Base-by-base conservation (phyloP, 2,797 vertebrate genomes). In the Muscicapa striata region DNA sequence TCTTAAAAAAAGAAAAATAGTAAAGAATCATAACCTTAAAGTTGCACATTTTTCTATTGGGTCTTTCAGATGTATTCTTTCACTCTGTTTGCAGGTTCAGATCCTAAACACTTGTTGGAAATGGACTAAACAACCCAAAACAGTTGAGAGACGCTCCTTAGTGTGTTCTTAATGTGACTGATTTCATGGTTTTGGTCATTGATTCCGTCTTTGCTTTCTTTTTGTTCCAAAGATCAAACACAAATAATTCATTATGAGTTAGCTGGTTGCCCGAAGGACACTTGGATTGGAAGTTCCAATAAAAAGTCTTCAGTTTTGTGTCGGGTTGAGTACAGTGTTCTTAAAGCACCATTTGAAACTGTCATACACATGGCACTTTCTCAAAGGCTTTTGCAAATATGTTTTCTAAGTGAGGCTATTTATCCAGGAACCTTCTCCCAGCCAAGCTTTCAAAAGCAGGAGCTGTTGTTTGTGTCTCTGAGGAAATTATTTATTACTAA, bases 401-500 rank as follows among this genome's bases (percentile, higher is more conserved):
- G 24, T 90, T 92, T 94, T 84, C 59, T 52, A 88, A 95, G 84
- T 55, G 62, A 86, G 82, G 72, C 59, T 86, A 59, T 95, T 95
- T 95, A 93, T 93, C 85, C 69, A 89, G 52, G 51, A 78, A 62
- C 73, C 87, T 90, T 84, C 76, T 91, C 80, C 73, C 80, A 94
- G 87, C 85, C 85, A 86, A 54, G 73, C 22, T 2, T 95, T 95
- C 85, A 76, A 62, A 80, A 89, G 81, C 66, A 81, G 76, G 84
- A 95, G 76, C 85, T 84, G 84, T 78, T 94, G 75, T 88, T 93
- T 88, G 70, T 11, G 34, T 93, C 89, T 86, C 67, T 52, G 84
- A 95, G 57, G 87, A 88, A 95, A 93, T 94, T 91, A 92, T 93
- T 94, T 97, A 87, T 94, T 95, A 29, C 63, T 21, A 43, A 78